These are phyloP conservation scores for Montipora cactus DNA, from an alignment of 64 coral and sea anemone genomes.

Conservation along the genomic window DNA sequence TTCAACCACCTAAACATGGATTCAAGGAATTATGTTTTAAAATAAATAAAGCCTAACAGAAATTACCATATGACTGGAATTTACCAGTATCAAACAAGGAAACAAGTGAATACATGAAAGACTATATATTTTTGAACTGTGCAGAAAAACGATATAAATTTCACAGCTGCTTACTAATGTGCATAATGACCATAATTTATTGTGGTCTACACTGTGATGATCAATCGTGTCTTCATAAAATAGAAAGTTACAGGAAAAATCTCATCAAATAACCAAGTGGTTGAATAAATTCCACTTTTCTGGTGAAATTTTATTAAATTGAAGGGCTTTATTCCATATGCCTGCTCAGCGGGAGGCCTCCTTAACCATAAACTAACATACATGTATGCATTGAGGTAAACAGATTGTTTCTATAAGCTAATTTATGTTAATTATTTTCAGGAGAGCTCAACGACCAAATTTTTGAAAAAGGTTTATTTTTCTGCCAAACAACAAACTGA, in stretches of 20 bases:
- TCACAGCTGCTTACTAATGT: neutral
- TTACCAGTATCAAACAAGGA: neutral
- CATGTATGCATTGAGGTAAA: neutral
- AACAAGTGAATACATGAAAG: neutral
- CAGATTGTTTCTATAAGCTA: neutral
- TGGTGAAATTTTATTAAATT: neutral
- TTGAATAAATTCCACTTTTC: constrained; percentile 12
- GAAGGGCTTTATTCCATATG: neutral
- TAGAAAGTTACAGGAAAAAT: no score
- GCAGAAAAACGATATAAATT: neutral
- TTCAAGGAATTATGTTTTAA: constrained; percentile 7
- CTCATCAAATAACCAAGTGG: neutral
- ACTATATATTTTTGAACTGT: neutral
- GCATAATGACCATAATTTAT: neutral
- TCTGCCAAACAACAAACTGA: no score
- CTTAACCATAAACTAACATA: neutral
- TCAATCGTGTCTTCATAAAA: no score
- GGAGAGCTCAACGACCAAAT: no score
- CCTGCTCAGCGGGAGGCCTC: neutral
- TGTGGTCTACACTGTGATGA: no score
- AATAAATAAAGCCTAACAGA: neutral
- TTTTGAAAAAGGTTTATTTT: no score
- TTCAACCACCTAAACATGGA: constrained; percentile 16
- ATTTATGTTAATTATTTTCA: no score
- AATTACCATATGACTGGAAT: neutral